Evolutionary conservation across 2,888 invertebrate species (phyloP).

Genomic region (Stramonita haemastoma): DNA sequence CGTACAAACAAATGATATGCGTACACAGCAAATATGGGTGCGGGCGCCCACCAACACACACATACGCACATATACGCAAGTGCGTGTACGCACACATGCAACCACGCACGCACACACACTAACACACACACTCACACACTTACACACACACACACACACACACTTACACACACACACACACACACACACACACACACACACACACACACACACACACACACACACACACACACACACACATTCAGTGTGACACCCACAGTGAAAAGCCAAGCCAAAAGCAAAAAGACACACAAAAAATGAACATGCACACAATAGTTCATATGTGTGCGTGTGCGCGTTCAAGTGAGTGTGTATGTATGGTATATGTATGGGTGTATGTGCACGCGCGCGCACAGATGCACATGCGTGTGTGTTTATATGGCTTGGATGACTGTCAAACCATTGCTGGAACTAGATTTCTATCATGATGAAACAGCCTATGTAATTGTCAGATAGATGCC

Average conservation of each 20-base stretch:
- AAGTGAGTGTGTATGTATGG: neutral
- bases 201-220: neutral
- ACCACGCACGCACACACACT: neutral
- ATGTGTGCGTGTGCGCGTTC: slow-evolving; percentile 7
- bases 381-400: neutral
- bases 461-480: neutral
- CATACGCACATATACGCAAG: too few relatives aligned
- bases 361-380: slow-evolving; percentile 8
- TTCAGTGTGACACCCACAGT: neutral
- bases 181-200: slow-evolving; percentile 20
- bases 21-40: too few relatives aligned
- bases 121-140: neutral
- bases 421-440: neutral
- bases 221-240: neutral
- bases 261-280: neutral
- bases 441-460: neutral
- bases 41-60: too few relatives aligned
- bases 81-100: neutral
- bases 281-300: neutral
- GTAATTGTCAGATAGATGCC: too few relatives aligned
- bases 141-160: slow-evolving; percentile 8
- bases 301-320: neutral
- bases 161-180: slow-evolving; percentile 19
- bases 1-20: too few relatives aligned
- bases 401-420: neutral